These are phyloP conservation scores for Patella caerulea DNA, from an alignment of 2,888 invertebrate genomes.

Conservation along the genomic window DNA sequence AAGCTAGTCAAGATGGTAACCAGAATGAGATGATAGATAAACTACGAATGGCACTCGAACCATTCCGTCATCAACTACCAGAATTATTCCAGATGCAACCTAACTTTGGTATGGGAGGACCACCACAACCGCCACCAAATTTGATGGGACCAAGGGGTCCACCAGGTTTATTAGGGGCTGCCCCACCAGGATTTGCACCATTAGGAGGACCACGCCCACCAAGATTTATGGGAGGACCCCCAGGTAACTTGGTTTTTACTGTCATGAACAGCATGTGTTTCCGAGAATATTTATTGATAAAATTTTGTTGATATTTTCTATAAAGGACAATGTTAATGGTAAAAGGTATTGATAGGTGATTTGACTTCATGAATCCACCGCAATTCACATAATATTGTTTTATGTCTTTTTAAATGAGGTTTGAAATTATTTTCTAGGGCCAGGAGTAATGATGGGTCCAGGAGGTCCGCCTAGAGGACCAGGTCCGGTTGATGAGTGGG, in stretches of 20 bases:
- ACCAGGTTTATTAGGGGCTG: conserved; percentile 58
- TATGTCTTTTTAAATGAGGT: background rate
- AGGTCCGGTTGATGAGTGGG: conserved; percentile 38
- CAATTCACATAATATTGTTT: too few relatives aligned
- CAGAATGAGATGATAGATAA: conserved; percentile 39
- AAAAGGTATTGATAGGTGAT: too few relatives aligned
- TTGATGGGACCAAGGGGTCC: conserved; percentile 44
- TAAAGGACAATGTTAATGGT: too few relatives aligned
- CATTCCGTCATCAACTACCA: conserved; percentile 45
- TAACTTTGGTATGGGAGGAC: conserved; percentile 10
- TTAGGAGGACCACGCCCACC: conserved; percentile 29
- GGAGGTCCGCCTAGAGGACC: conserved; percentile 18
- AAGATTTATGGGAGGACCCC: conserved; percentile 15
- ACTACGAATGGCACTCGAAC: conserved; percentile 41
- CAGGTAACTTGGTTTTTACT: background rate
- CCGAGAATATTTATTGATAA: too few relatives aligned
- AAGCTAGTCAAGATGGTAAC: conserved; percentile 27
- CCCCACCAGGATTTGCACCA: conserved; percentile 57
- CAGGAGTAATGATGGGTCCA: conserved; percentile 19
- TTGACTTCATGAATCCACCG: too few relatives aligned
- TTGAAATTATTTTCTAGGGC: conserved; percentile 14
- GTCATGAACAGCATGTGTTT: too few relatives aligned
- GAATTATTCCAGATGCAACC: conserved; percentile 27
- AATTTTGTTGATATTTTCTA: too few relatives aligned
- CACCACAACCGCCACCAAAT: conserved; percentile 11